phyloP scores from a whole-genome alignment of 1,140 invertebrate genomes.

The Trinorchestia longiramus region DNA sequence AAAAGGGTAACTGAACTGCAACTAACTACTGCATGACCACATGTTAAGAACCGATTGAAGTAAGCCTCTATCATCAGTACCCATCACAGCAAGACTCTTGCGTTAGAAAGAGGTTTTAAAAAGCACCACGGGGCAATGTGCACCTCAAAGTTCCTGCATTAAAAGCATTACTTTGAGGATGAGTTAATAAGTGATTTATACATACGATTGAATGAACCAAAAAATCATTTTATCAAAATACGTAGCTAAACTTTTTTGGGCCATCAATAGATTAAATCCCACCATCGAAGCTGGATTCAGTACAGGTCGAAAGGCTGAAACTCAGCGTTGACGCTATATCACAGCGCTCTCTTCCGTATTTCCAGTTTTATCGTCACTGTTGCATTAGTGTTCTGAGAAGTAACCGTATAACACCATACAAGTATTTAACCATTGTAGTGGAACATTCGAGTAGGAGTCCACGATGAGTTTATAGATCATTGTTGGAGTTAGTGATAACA shows the following conservation, averaged over 20 bases:
- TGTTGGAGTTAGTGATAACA: not conserved
- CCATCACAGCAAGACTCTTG: not conserved
- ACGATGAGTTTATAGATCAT: not conserved
- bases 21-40: too few species aligned
- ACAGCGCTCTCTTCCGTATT: not conserved
- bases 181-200: not conserved
- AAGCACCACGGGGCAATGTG: not conserved
- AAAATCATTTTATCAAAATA: not conserved
- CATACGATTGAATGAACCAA: not conserved
- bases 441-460: not conserved
- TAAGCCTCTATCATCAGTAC: not conserved
- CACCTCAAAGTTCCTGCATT: not conserved
- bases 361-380: not conserved
- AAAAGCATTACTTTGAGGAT: not conserved
- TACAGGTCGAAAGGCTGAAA: not conserved
- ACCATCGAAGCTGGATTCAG: not conserved
- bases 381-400: not conserved
- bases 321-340: not conserved
- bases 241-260: not conserved
- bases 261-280: not conserved
- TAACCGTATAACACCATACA: not conserved
- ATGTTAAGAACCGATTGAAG: not conserved
- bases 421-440: not conserved
- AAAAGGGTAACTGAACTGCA: not conserved
- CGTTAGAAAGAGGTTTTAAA: not conserved